Base-by-base conservation (phyloP, 92 coral and sea anemone species). In the Phenganax stokvisi region DNA sequence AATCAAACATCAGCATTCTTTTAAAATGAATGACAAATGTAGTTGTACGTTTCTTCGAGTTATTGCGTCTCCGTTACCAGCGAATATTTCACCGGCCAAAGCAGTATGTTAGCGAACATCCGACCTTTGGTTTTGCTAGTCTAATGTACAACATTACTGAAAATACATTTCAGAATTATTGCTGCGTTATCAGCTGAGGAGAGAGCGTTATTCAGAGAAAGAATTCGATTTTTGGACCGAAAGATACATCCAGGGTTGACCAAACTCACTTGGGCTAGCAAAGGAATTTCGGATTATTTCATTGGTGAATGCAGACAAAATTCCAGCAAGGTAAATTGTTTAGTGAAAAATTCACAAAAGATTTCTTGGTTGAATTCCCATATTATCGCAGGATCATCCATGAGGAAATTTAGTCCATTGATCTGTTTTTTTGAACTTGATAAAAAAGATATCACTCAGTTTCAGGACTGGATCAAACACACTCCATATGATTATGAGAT, bases 181-280 rank as follows among this genome's bases (percentile, higher is more conserved):
- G 97, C 98, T 59, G 97, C 92, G 68, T 71, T 94, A 81, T 94
- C 98, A 71, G 76, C 94, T 6, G 98, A 94, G 75, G 98, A 94
- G 75, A 93, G 98, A 53, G 91, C 92, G 25, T 85, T 94, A 84
- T 94, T 94, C 90, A 86, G 86, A 67, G 98, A 94, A 75, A 87
- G 98, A 83, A 94, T 94, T 82, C 89, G 97, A n/a, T 94, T 93
- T 53, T 89, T 94, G 74, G 98, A 94, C 86, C 90, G 92, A 74
- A 94, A 94, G 88, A 92, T 94, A 51, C 98, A 94, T 80, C 96
- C 98, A 29, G 98, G 98, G n/a, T 89, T 94, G 12, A 94, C 98
- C 25, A 94, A 94, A 74, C 91, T 94, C 0, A 90, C 98, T 25
- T 94, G 98, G 98, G 98, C 97, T 8, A 92, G 97, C n/a, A 94